Evolutionary conservation across 37 sponge, comb jelly and placozoan genomes (phyloP).

Genomic region (Hexactinellida sp.): DNA sequence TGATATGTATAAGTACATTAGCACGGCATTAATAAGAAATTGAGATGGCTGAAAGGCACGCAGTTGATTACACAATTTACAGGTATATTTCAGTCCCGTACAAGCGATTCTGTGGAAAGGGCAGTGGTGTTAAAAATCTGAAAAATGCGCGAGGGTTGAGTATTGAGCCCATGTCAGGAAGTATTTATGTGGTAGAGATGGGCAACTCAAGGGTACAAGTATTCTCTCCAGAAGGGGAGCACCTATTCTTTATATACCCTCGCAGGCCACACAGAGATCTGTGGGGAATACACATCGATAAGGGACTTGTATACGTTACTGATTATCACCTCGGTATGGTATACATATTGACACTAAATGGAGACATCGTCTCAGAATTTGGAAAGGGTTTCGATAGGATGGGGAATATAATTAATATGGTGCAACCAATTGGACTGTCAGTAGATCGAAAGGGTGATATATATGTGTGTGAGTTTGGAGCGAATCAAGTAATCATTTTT

Average conservation of each 20-base stretch:
- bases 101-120: not conserved
- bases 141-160: not conserved
- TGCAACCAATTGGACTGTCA: not conserved
- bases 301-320: not conserved
- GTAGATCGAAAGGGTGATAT: not conserved
- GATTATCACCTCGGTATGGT: not conserved
- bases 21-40: too few relatives aligned
- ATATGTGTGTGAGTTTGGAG: slow-evolving; percentile 1
- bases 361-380: not conserved
- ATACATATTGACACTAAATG: not conserved
- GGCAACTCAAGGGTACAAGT: not conserved
- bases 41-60: not conserved
- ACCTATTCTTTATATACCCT: not conserved
- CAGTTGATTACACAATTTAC: not conserved
- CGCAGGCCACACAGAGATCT: not conserved
- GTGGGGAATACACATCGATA: not conserved
- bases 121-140: not conserved
- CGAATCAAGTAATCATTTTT: not conserved
- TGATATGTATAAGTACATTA: too few relatives aligned
- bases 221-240: not conserved
- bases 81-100: not conserved
- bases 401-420: not conserved
- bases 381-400: not conserved
- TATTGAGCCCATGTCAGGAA: not conserved
- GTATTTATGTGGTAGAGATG: not conserved